These are phyloP conservation scores for Leptothorax acervorum DNA, from an alignment of 2,888 invertebrate species.

Conservation along the genomic window DNA sequence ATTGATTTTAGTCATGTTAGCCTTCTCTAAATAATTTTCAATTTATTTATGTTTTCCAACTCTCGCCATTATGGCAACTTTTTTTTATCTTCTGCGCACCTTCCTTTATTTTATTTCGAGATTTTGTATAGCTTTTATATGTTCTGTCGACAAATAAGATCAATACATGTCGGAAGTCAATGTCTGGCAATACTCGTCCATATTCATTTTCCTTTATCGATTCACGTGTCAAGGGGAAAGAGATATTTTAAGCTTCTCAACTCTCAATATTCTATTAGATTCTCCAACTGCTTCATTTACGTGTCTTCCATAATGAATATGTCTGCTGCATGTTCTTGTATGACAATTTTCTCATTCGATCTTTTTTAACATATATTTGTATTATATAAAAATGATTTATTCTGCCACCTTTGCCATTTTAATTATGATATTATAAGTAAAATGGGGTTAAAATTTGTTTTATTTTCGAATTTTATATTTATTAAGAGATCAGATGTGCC, in stretches of 20 bases:
- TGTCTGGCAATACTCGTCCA: slow-evolving; percentile 23
- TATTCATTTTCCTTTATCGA: slow-evolving; percentile 36
- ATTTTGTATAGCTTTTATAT: not conserved
- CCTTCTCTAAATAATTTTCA: not conserved
- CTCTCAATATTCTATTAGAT: slow-evolving; percentile 45
- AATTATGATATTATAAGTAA: not conserved
- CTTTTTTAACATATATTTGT: not conserved
- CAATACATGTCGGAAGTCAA: slow-evolving; percentile 23
- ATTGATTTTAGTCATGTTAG: not conserved
- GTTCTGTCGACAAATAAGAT: slow-evolving; percentile 28
- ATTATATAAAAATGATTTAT: not conserved
- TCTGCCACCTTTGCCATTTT: not conserved
- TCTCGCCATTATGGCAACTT: not conserved
- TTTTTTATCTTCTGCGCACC: not conserved
- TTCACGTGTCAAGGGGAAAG: slow-evolving; percentile 31
- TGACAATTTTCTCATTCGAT: slow-evolving; percentile 3
- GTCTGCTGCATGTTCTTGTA: slow-evolving; percentile 4
- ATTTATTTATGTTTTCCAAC: no score
- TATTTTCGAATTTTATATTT: slow-evolving; percentile 16
- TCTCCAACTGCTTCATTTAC: slow-evolving; percentile 20
- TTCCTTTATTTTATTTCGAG: not conserved
- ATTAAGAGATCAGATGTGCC: not conserved
- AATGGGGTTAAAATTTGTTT: not conserved
- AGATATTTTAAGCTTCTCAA: slow-evolving; percentile 49
- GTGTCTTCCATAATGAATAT: slow-evolving; percentile 21